A percentile compares a stretch with the other conserved stretches of the same genome.
Evolutionary conservation across 2,888 invertebrate genomes (phyloP).

Genomic region (Dicyrtomina minuta): DNA sequence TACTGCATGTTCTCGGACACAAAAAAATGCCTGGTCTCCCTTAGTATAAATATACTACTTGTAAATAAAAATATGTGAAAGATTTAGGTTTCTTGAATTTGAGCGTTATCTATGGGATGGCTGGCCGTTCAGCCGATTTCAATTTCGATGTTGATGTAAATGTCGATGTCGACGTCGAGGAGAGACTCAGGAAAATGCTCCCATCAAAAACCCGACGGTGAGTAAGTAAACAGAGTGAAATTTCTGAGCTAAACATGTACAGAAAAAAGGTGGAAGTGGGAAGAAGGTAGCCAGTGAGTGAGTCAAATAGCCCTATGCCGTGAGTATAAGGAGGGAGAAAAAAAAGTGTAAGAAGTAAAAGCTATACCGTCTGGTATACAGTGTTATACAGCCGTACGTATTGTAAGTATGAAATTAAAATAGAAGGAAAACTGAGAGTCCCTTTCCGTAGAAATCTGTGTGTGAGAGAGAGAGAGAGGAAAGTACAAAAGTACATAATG

Average conservation of each 20-base stretch:
- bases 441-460: no score
- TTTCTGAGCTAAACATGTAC: not conserved
- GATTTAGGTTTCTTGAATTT: conserved; percentile 14
- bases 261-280: conserved; percentile 27
- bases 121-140: not conserved
- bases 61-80: no score
- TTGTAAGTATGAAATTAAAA: conserved; percentile 9
- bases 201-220: conserved; percentile 29
- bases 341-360: conserved; percentile 7
- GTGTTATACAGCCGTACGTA: not conserved
- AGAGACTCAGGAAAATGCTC: conserved; percentile 7
- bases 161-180: no score
- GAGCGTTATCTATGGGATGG: conserved; percentile 5
- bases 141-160: no score
- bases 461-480: conserved; percentile 8
- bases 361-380: not conserved
- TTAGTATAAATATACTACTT: no score
- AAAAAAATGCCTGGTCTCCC: no score
- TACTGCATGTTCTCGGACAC: conserved; percentile 8
- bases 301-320: conserved; percentile 22
- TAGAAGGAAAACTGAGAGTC: conserved; percentile 6
- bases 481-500: not conserved
- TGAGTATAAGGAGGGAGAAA: no score
- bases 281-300: conserved; percentile 26
- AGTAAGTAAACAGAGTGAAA: conserved; percentile 26